phyloP scores from a whole-genome alignment of 2,888 invertebrate genomes.

The Phania funesta region DNA sequence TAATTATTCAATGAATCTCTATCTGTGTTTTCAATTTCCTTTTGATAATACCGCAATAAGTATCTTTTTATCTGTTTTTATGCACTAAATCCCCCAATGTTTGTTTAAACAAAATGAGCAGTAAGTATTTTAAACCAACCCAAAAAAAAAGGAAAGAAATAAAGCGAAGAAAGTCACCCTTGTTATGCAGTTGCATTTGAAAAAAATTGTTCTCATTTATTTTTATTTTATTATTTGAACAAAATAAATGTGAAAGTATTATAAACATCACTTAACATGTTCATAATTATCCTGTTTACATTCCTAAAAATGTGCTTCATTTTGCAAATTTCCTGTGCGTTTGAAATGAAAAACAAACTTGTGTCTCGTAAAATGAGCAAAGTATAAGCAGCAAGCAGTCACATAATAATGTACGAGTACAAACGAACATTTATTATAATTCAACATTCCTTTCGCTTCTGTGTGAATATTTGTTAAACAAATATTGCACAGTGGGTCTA shows the following conservation, averaged over 20 bases:
- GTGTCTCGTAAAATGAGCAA: not conserved
- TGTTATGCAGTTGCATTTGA: constrained; percentile 16
- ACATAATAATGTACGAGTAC: not conserved
- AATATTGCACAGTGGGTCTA: not conserved
- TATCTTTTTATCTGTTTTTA: not conserved
- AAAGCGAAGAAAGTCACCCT: not conserved
- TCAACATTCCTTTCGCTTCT: not conserved
- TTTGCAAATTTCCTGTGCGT: constrained; percentile 54
- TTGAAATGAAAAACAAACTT: constrained; percentile 18
- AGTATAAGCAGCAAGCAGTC: not conserved
- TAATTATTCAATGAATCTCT: constrained; percentile 1
- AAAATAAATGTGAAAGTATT: constrained; percentile 42
- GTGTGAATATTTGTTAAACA: not conserved
- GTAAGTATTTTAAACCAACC: not conserved
- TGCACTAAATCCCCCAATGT: not conserved
- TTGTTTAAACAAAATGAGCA: not conserved
- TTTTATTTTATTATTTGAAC: constrained; percentile 35
- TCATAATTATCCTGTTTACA: constrained; percentile 72
- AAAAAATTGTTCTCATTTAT: constrained; percentile 22
- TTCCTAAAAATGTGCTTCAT: constrained; percentile 58
- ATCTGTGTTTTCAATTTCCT: constrained; percentile 32
- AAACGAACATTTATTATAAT: not conserved
- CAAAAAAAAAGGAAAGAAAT: not conserved
- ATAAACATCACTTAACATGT: constrained; percentile 66
- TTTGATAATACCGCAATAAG: constrained; percentile 10